phyloP scores from a whole-genome alignment of 2,797 vertebrate genomes.

The Taeniopygia guttata region DNA sequence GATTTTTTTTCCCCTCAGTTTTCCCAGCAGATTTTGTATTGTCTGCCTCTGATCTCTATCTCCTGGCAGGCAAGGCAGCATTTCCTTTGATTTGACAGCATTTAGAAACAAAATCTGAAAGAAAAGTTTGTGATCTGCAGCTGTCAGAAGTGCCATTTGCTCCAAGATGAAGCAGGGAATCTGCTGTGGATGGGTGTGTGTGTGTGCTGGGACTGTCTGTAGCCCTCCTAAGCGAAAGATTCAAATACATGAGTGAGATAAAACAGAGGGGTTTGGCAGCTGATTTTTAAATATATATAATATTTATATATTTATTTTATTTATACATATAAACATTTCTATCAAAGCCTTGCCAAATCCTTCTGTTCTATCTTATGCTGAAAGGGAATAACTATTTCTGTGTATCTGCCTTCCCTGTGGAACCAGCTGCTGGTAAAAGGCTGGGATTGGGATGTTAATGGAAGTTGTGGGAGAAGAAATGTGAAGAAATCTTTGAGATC shows the following conservation, averaged over 20 bases:
- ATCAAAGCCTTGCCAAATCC: not conserved
- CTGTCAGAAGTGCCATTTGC: not conserved
- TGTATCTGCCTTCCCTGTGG: not conserved
- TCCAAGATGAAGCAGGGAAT: not conserved
- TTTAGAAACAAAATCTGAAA: not conserved
- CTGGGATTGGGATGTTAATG: not conserved
- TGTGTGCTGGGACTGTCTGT: not conserved
- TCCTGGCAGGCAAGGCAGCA: not conserved
- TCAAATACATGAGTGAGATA: not conserved
- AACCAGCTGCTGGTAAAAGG: not conserved
- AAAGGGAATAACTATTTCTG: not conserved
- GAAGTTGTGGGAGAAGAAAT: not conserved
- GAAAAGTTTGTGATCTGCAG: not conserved
- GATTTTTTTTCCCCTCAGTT: not conserved
- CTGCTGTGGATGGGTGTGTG: accelerated
- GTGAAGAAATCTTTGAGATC: not conserved
- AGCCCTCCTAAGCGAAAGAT: not conserved
- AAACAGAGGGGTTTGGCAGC: not conserved
- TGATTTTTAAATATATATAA: not conserved
- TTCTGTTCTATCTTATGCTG: not conserved
- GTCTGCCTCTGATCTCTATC: not conserved
- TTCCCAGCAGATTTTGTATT: not conserved
- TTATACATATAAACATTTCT: not conserved
- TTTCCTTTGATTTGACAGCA: not conserved
- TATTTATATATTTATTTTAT: not conserved